A percentile compares a stretch with the other conserved stretches of the same genome.
Conservation (phyloP, 2,797 vertebrate species). For the Botia almorhae region DNA sequence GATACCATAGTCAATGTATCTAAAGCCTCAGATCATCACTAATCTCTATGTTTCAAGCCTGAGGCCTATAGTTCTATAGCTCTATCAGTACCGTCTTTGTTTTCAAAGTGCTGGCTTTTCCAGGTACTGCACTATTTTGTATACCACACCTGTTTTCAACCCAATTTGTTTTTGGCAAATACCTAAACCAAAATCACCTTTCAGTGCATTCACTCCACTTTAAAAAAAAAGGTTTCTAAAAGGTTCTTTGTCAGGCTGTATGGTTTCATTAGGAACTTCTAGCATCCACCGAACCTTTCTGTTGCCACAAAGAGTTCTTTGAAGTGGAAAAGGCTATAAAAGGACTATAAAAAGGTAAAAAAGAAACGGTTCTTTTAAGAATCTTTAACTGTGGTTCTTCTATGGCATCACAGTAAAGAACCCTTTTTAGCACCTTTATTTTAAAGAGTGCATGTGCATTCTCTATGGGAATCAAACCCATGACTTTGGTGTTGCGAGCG, state of each 20-base stretch:
- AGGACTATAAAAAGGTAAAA: too few species aligned
- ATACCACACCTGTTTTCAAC: neutral
- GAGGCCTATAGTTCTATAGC: neutral
- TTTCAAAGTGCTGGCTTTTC: conserved; percentile 22
- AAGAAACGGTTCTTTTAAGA: too few species aligned
- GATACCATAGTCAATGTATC: conserved; percentile 58
- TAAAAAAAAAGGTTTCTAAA: too few species aligned
- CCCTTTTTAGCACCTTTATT: neutral
- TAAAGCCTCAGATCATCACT: conserved; percentile 54
- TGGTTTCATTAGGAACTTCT: too few species aligned
- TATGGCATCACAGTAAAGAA: too few species aligned
- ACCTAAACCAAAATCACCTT: neutral
- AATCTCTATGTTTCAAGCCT: conserved; percentile 43
- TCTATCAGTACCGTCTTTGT: neutral
- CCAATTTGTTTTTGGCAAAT: neutral
- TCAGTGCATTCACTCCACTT: neutral
- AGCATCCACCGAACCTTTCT: too few species aligned
- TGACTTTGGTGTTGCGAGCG: neutral
- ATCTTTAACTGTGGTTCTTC: too few species aligned
- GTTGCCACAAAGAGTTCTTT: too few species aligned
- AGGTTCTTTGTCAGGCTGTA: too few species aligned
- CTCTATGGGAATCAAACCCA: neutral
- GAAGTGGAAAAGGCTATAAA: too few species aligned
- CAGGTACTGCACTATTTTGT: conserved; percentile 8
- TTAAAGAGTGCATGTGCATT: neutral